Conservation (phyloP, 1,140 invertebrate species). For the Medauroidea extradentata region DNA sequence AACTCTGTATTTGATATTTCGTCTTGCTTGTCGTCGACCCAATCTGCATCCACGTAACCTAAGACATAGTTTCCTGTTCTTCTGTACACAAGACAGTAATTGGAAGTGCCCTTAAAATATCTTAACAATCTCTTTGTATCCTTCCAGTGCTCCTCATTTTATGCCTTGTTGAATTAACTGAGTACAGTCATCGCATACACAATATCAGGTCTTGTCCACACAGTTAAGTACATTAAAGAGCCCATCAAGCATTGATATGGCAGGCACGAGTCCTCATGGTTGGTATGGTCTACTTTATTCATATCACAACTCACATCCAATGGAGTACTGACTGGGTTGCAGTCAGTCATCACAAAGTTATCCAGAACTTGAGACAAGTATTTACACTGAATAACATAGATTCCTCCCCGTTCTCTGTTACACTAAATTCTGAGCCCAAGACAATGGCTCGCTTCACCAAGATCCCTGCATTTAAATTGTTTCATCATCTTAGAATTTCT, state of each 20-base stretch:
- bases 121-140: slow-evolving; percentile 30
- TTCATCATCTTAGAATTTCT: neutral
- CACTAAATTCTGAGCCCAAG: neutral
- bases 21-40: slow-evolving; percentile 13
- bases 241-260: too few species aligned
- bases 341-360: too few species aligned
- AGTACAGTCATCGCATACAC: slow-evolving; percentile 31
- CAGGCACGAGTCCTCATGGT: slow-evolving; percentile 18
- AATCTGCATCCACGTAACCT: slow-evolving; percentile 29
- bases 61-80: neutral
- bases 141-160: slow-evolving; percentile 24
- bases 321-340: too few species aligned
- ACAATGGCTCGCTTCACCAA: too few species aligned
- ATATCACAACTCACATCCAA: too few species aligned
- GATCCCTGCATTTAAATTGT: neutral
- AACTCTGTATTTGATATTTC: slow-evolving; percentile 27
- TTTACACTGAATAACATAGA: slow-evolving; percentile 12
- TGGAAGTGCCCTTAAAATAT: too few species aligned
- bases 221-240: slow-evolving; percentile 36
- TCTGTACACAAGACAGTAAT: slow-evolving; percentile 19
- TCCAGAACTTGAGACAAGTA: too few species aligned
- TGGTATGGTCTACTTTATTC: neutral
- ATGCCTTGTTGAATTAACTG: slow-evolving; percentile 29
- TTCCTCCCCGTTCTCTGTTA: neutral
- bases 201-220: slow-evolving; percentile 35